phyloP scores from a whole-genome alignment of 2,888 invertebrate genomes.

The Arrhopalites spinosus region DNA sequence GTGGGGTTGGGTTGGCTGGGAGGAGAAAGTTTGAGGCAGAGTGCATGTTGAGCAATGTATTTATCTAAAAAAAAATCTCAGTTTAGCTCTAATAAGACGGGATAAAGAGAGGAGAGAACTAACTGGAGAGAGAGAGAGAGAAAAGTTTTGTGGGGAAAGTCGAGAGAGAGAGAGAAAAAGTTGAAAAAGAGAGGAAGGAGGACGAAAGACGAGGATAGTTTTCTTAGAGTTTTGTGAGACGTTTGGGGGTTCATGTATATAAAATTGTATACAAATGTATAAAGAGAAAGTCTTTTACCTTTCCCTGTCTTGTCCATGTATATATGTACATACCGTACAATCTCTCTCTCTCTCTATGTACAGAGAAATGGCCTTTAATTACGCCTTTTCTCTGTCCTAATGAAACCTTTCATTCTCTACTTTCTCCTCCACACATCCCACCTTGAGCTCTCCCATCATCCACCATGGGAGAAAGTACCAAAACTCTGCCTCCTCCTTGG shows the following conservation, averaged over 20 bases:
- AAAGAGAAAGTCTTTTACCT: no score
- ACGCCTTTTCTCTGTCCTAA: conserved; percentile 37
- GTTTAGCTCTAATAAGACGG: conserved; percentile 20
- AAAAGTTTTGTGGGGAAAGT: conserved; percentile 5
- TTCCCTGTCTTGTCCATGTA: not conserved
- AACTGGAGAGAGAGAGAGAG: not conserved
- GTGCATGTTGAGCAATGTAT: conserved; percentile 2
- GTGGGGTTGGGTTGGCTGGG: no score
- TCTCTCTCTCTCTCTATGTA: no score
- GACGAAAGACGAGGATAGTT: no score
- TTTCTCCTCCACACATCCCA: not conserved
- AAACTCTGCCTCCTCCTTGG: not conserved
- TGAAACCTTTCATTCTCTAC: conserved; percentile 31
- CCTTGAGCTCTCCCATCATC: not conserved
- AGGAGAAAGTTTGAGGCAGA: not conserved
- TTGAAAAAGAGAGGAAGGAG: no score
- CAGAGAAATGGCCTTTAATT: conserved; percentile 27
- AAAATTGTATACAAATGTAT: no score
- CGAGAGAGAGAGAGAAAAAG: not conserved
- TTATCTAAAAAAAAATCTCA: conserved; percentile 33
- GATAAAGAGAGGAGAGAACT: not conserved
- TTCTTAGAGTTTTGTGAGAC: not conserved
- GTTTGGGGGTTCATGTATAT: no score
- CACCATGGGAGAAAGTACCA: not conserved
- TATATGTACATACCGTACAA: no score